Conservation (phyloP, 2,797 vertebrate genomes). For the Balearica regulorum region DNA sequence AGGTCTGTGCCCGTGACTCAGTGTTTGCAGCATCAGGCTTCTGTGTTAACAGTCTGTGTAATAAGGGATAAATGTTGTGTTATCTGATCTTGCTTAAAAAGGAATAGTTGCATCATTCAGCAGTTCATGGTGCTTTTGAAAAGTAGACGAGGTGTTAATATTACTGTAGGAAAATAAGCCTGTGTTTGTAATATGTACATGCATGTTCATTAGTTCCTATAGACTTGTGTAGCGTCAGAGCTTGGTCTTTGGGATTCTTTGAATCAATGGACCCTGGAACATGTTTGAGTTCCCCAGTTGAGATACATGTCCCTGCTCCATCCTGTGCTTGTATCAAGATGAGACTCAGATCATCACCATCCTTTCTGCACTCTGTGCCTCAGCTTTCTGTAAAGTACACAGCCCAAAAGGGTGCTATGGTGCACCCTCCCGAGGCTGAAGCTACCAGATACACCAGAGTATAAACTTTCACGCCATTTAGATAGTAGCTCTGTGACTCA, state of each 20-base stretch:
- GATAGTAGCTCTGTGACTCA: neutral
- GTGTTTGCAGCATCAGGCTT: slow-evolving; percentile 17
- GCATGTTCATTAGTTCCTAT: neutral
- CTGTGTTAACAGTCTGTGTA: neutral
- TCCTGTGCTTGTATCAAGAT: neutral
- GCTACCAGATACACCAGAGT: neutral
- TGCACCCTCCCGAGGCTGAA: neutral
- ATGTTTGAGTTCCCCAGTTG: neutral
- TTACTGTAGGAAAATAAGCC: neutral
- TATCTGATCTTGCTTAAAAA: slow-evolving; percentile 37
- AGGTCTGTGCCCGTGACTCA: neutral
- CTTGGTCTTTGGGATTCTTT: neutral
- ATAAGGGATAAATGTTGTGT: slow-evolving; percentile 2
- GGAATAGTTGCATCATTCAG: slow-evolving; percentile 31
- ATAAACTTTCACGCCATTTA: neutral
- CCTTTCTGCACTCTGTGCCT: neutral
- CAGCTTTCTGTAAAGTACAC: neutral
- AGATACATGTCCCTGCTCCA: neutral
- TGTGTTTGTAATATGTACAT: neutral
- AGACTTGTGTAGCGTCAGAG: neutral
- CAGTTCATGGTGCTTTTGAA: neutral
- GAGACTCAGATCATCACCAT: neutral
- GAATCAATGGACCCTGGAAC: neutral
- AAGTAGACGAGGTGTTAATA: neutral
- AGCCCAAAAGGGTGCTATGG: neutral